Evolutionary conservation across 2,797 vertebrate species (phyloP), one percentile per base, ranked within the genome.

Genomic region (Fistularia commersonii): DNA sequence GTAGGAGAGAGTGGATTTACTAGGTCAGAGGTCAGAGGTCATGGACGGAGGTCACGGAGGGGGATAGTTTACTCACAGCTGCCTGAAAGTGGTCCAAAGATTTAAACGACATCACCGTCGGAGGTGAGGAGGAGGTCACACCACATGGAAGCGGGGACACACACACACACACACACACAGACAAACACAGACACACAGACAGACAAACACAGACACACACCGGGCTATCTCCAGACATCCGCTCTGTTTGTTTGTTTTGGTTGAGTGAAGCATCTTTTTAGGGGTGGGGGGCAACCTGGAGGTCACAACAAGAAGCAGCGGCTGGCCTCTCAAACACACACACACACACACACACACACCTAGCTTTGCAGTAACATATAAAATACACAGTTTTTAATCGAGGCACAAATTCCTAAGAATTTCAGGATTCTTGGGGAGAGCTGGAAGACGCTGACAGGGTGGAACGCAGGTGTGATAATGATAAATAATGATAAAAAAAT

Each of bases 291-390:
- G 53, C 52, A 45, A 8, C 33, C 14, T 8, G 35, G 32, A 51
- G 79, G 69, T 77, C 72, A 61, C 49, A 68, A 60, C 67, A 74
- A 69, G 53, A 55, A 42, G 61, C 11, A 23, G 41, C 59, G 15
- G 0, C 14, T 15, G 0, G 8, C 55, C 71, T 61, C 69, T 74
- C 72, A 72, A 67, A 74, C 73, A 58, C 62, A 35, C 41, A 0
- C 51, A 68, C 77, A 80, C 72, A 65, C 74, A 69, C 48, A 15
- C 52, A 11, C 52, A 48, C 51, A 38, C 44, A 3, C 23, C 59
- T 41, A 35, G 34, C 8, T n/a, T n/a, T n/a, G n/a, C n/a, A n/a
- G n/a, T n/a, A n/a, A n/a, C n/a, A n/a, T n/a, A n/a, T n/a, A n/a
- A n/a, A n/a, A n/a, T n/a, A n/a, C n/a, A n/a, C n/a, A n/a, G n/a